Evolutionary conservation across 2,113 vertebrate genomes (phyloP).

Genomic region (Gopherus flavomarginatus): DNA sequence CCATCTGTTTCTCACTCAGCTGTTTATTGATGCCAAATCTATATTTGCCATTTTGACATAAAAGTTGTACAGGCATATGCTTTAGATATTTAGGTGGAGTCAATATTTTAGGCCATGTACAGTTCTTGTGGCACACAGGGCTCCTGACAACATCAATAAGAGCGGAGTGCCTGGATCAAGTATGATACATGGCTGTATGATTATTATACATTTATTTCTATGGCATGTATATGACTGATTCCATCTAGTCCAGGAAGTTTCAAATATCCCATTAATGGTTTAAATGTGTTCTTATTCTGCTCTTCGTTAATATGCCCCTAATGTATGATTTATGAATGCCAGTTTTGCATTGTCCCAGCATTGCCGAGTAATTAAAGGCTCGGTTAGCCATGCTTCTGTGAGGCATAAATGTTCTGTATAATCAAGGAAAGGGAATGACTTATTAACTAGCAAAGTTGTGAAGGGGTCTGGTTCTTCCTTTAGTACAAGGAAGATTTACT

Average conservation of each 20-base stretch:
- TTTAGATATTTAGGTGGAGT: constrained; percentile 38
- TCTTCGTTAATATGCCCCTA: not conserved
- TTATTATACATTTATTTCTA: not conserved
- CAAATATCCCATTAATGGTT: not conserved
- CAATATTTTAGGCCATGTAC: constrained; percentile 57
- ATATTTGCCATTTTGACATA: not conserved
- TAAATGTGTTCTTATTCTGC: not conserved
- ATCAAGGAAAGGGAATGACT: not conserved
- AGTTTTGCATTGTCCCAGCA: not conserved
- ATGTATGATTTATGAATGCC: not conserved
- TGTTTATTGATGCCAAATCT: not conserved
- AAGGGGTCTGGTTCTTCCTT: not conserved
- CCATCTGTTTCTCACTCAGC: accelerated
- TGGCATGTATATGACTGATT: not conserved
- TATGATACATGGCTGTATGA: not conserved
- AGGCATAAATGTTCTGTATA: not conserved
- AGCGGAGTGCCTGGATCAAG: not conserved
- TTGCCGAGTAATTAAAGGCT: not conserved
- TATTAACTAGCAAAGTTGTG: not conserved
- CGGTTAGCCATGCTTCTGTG: accelerated
- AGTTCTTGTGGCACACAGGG: constrained; percentile 30
- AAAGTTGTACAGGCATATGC: constrained; percentile 1
- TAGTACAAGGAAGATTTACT: not conserved
- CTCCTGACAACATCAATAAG: not conserved
- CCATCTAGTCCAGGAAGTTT: constrained; percentile 6